Conservation (phyloP, 2,113 vertebrate genomes). For the Percopsis transmontana region DNA sequence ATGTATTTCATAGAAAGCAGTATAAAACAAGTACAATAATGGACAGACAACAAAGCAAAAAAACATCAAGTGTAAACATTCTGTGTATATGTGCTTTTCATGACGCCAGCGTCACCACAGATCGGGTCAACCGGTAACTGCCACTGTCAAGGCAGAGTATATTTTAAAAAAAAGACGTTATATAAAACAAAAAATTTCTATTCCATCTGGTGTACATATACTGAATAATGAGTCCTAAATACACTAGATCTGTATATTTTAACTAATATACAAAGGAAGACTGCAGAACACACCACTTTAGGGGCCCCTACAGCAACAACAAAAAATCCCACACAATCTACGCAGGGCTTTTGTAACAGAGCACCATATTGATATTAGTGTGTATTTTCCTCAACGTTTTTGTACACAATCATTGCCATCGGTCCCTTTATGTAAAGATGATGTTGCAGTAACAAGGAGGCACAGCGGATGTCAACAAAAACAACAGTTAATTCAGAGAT, state of each 20-base stretch:
- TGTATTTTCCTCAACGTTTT: slow-evolving; percentile 55
- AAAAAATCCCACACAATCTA: slow-evolving; percentile 52
- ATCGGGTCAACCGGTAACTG: slow-evolving; percentile 74
- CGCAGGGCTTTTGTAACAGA: slow-evolving; percentile 59
- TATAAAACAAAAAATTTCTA: slow-evolving; percentile 51
- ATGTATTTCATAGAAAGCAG: slow-evolving; percentile 83
- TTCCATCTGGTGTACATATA: slow-evolving; percentile 52
- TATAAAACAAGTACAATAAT: slow-evolving; percentile 91
- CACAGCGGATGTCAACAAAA: slow-evolving; percentile 60
- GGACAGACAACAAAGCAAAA: slow-evolving; percentile 82
- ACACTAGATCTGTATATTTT: slow-evolving; percentile 65
- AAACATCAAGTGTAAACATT: slow-evolving; percentile 92
- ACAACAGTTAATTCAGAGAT: slow-evolving; percentile 54
- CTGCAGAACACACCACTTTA: slow-evolving; percentile 33
- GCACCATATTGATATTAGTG: slow-evolving; percentile 63
- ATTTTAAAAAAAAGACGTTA: slow-evolving; percentile 2
- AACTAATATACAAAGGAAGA: slow-evolving; percentile 59
- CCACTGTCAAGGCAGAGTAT: slow-evolving; percentile 59
- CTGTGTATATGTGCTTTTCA: slow-evolving; percentile 87
- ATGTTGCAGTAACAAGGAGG: slow-evolving; percentile 57
- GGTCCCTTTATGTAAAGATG: slow-evolving; percentile 68
- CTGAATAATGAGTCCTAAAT: slow-evolving; percentile 57
- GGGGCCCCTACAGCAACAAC: slow-evolving; percentile 22
- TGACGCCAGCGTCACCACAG: slow-evolving; percentile 90
- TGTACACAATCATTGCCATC: slow-evolving; percentile 38